Evolutionary conservation across 2,797 vertebrate genomes (phyloP), one percentile per base, ranked within the genome.

Genomic region (Ptychobarbus kaznakovi): DNA sequence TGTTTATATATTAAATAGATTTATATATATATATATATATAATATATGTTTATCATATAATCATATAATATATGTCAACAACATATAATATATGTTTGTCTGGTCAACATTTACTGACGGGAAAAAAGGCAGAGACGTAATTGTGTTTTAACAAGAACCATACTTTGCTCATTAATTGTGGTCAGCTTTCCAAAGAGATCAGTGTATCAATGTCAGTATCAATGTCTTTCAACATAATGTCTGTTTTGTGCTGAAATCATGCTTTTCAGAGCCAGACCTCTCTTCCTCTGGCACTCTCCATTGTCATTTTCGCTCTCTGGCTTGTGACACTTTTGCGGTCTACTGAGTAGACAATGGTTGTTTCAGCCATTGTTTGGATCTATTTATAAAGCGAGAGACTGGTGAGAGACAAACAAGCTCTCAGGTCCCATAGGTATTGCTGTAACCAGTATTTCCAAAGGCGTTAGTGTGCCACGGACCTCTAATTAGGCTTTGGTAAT

Each of bases 301-400:
- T 88, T 91, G 90, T 92, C 91, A 89, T 91, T 90, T 85, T 87
- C 88, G 65, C 80, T 86, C 87, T 85, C 81, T 78, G 70, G 88
- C 88, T 87, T 88, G 88, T 91, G 90, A 88, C 89, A 89, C 87
- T 89, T 89, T 78, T 89, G 90, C 56, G 91, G 91, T 91, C 75
- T 81, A 80, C 81, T 74, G 82, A 89, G 90, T 78, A 91, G 90
- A 92, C 91, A 92, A 90, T 90, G 91, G 68, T 84, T 91, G 91
- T 90, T 87, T 72, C 73, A 88, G 86, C 88, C 88, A 91, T 92
- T 91, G 91, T 92, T 89, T 82, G 28, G 42, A 77, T 84, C 88
- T 92, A 89, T 92, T 91, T 91, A 88, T 92, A 92, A 91, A 89
- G 88, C 69, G 82, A 91, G 86, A 88, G 86, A 88, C 86, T 83